Percentiles rank a stretch among this genome's conserved stretches.
Evolutionary conservation across 2,113 vertebrate species (phyloP).

Genomic region (Uria lomvia): DNA sequence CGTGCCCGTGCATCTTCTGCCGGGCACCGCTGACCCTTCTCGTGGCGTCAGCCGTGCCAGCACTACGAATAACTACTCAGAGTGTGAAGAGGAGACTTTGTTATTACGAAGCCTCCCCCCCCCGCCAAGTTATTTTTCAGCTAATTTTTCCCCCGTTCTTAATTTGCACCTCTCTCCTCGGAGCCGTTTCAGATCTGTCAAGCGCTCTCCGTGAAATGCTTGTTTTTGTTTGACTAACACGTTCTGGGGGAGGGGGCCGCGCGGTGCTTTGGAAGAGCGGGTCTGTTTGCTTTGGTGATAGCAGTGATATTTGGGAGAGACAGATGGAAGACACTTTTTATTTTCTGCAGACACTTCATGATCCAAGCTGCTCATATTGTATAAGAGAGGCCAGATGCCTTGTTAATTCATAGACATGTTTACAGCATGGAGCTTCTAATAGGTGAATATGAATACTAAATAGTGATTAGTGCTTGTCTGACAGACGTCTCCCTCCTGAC

Average conservation of each 20-base stretch:
- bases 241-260: slow-evolving; percentile 48
- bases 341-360: slow-evolving; percentile 74
- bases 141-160: background rate
- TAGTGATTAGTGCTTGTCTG: slow-evolving; percentile 74
- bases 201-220: slow-evolving; percentile 16
- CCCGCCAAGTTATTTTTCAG: background rate
- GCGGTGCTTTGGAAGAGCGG: slow-evolving; percentile 51
- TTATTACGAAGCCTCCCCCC: background rate
- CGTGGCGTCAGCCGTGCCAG: background rate
- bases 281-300: slow-evolving; percentile 73
- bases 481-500: slow-evolving; percentile 71
- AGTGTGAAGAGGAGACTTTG: background rate
- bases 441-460: slow-evolving; percentile 75
- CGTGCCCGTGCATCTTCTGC: background rate
- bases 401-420: slow-evolving; percentile 77
- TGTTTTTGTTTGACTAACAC: slow-evolving; percentile 70
- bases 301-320: slow-evolving; percentile 71
- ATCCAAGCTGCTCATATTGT: slow-evolving; percentile 76
- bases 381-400: slow-evolving; percentile 74
- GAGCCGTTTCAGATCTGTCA: slow-evolving; percentile 42
- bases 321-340: slow-evolving; percentile 75
- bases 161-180: slow-evolving; percentile 6
- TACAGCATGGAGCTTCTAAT: slow-evolving; percentile 71
- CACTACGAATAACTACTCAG: background rate
- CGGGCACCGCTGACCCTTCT: background rate